These are phyloP conservation scores for Geophilus truncorum DNA, from an alignment of 2,888 invertebrate species.

Conservation along the genomic window DNA sequence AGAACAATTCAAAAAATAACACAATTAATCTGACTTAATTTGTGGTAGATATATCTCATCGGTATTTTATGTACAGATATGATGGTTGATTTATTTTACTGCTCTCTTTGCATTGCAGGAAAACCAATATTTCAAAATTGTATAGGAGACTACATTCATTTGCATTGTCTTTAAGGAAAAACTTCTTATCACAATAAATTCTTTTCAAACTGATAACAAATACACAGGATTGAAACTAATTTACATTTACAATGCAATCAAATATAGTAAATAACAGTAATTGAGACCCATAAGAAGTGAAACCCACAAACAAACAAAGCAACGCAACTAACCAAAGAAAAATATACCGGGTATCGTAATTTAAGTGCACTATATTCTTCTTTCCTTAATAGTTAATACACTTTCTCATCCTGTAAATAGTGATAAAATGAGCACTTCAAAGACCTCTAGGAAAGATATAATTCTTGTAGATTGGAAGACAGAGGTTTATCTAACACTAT, in stretches of 20 bases:
- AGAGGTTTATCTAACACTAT: background rate
- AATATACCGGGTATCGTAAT: background rate
- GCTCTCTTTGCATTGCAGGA: background rate
- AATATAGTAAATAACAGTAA: background rate
- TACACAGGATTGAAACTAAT: background rate
- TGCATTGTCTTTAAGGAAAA: background rate
- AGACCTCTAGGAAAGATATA: slow-evolving; percentile 7
- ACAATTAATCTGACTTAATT: background rate
- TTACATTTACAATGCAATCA: background rate
- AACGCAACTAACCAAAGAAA: background rate
- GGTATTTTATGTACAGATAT: background rate
- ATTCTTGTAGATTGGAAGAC: slow-evolving; percentile 10
- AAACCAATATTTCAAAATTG: background rate
- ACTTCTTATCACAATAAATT: background rate
- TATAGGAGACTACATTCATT: background rate
- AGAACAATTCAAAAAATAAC: background rate
- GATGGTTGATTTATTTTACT: background rate
- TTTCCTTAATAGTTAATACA: background rate
- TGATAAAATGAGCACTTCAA: background rate
- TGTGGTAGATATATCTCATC: background rate
- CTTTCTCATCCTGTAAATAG: background rate
- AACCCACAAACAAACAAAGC: background rate
- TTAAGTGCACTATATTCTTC: background rate
- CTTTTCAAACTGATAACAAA: background rate
- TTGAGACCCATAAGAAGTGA: background rate